Percentiles rank a stretch among this genome's conserved stretches.
phyloP scores from a whole-genome alignment of 1,140 invertebrate species.

The silkworm (Bombyx mori) region DNA sequence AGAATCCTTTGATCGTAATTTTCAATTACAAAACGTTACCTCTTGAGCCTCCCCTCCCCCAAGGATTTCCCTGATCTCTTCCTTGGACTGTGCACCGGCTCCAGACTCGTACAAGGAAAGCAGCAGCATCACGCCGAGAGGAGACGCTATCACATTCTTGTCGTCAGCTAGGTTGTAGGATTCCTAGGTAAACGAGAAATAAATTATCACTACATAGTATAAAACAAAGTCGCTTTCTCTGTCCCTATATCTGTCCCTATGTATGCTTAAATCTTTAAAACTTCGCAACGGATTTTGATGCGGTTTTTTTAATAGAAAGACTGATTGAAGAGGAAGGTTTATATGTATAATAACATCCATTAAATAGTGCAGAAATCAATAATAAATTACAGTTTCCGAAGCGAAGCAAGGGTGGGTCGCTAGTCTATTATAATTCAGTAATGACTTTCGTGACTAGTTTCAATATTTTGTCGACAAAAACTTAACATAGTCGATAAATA shows the following conservation, averaged over 20 bases:
- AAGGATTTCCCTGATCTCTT: slow-evolving; percentile 20
- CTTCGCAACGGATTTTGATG: no score
- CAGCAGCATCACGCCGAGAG: slow-evolving; percentile 22
- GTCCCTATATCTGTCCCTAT: no score
- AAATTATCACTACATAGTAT: background rate
- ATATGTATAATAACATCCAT: no score
- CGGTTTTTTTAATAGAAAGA: no score
- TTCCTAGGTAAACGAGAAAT: slow-evolving; percentile 15
- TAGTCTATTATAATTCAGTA: background rate
- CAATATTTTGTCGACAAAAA: background rate
- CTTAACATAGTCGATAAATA: no score
- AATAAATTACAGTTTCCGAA: no score
- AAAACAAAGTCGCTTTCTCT: no score
- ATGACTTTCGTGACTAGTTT: background rate
- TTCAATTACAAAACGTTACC: slow-evolving; percentile 7
- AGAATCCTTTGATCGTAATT: no score
- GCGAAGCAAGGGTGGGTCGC: no score
- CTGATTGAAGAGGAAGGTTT: no score
- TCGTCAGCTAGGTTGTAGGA: slow-evolving; percentile 15
- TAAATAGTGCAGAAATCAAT: no score
- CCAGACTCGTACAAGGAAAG: slow-evolving; percentile 23
- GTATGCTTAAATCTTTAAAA: no score
- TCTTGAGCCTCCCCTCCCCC: slow-evolving; percentile 15
- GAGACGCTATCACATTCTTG: slow-evolving; percentile 28
- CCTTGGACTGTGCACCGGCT: slow-evolving; percentile 11